Evolutionary conservation across 2,113 vertebrate genomes (phyloP).

Genomic region (Spilogale gracilis): DNA sequence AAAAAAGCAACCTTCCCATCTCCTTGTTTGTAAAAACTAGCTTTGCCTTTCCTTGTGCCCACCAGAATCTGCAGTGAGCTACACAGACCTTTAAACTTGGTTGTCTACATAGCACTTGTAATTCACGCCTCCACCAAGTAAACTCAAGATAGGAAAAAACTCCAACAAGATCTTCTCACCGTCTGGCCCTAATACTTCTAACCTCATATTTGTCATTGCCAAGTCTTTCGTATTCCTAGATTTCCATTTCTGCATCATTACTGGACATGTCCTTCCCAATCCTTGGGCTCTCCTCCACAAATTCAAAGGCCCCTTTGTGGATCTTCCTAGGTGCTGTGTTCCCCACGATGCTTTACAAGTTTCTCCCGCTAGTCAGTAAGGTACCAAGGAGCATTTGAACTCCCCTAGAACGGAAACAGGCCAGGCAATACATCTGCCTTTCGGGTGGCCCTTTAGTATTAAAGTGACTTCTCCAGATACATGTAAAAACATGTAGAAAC

Average conservation of each 20-base stretch:
- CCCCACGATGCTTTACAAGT: background rate
- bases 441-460: background rate
- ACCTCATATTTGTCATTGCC: background rate
- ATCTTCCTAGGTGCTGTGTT: background rate
- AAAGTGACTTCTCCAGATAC: background rate
- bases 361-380: background rate
- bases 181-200: background rate
- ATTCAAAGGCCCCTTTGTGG: background rate
- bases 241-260: background rate
- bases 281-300: background rate
- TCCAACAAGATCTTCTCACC: background rate
- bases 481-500: background rate
- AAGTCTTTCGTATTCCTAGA: background rate
- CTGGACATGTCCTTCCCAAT: background rate
- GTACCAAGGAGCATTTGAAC: background rate
- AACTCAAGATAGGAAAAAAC: background rate
- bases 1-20: background rate
- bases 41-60: background rate
- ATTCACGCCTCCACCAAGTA: background rate
- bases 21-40: background rate
- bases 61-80: background rate
- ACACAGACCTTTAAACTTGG: background rate
- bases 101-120: background rate
- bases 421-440: background rate
- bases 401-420: background rate